Conservation (phyloP, 2,797 vertebrate species). For the Tenualosa thibaudeaui region DNA sequence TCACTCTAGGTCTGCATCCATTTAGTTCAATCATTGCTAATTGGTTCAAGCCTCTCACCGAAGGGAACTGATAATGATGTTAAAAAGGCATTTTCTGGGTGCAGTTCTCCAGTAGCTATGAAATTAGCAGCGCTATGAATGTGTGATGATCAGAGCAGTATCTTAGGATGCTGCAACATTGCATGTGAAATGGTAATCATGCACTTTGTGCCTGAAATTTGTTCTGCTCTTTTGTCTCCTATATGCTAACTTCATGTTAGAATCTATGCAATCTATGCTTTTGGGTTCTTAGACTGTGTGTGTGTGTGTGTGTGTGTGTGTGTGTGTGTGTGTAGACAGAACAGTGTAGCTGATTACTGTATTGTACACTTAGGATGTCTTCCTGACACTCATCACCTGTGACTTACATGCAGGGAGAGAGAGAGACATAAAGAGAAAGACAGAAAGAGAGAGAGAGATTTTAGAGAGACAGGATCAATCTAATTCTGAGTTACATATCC, state of each 20-base stretch:
- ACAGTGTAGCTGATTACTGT: too few relatives aligned
- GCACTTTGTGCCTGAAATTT: not conserved
- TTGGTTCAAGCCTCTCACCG: not conserved
- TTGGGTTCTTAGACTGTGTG: not conserved
- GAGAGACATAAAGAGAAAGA: too few relatives aligned
- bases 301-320: not conserved
- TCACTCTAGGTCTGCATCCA: not conserved
- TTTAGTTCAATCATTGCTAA: not conserved
- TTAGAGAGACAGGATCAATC: too few relatives aligned
- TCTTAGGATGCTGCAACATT: not conserved
- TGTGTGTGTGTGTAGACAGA: not conserved
- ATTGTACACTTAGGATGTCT: too few relatives aligned
- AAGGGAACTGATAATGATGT: slow-evolving; percentile 6
- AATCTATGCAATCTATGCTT: too few relatives aligned
- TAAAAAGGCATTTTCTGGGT: not conserved
- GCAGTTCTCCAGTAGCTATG: not conserved
- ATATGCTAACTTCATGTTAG: too few relatives aligned
- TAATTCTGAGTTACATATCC: too few relatives aligned
- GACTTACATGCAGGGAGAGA: too few relatives aligned
- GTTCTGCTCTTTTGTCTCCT: too few relatives aligned
- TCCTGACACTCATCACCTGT: too few relatives aligned
- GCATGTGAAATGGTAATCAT: not conserved
- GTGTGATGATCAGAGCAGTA: not conserved
- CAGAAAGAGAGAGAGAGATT: too few relatives aligned
- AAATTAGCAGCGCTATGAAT: not conserved